Evolutionary conservation across 2,113 vertebrate species (phyloP).

Genomic region (Tychaedon coryphoeus): DNA sequence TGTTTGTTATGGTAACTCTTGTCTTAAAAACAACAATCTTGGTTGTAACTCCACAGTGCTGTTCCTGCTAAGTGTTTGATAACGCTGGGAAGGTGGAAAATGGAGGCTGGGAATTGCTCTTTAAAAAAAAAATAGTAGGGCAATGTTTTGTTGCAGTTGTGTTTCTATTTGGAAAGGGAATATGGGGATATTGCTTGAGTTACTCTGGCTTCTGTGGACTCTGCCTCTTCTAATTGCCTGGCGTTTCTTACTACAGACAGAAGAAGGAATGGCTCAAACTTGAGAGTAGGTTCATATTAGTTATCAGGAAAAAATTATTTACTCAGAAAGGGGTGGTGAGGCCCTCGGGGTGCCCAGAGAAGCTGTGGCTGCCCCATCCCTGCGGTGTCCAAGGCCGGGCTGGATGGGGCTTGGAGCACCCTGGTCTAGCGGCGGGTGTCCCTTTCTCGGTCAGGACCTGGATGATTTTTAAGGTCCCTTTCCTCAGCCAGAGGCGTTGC

Average conservation of each 20-base stretch:
- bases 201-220: neutral
- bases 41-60: neutral
- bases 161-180: rapidly evolving
- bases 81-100: neutral
- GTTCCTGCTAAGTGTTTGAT: neutral
- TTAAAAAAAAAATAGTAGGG: too few relatives aligned
- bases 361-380: neutral
- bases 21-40: neutral
- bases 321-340: rapidly evolving
- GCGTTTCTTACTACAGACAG: neutral
- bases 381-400: rapidly evolving
- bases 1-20: neutral
- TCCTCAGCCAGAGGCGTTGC: neutral
- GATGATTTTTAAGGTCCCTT: neutral
- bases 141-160: neutral
- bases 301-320: neutral
- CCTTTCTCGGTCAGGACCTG: rapidly evolving
- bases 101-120: neutral
- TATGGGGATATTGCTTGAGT: neutral
- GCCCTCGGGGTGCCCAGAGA: neutral
- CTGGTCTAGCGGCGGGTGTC: rapidly evolving
- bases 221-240: neutral
- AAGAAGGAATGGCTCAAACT: neutral
- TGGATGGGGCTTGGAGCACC: rapidly evolving
- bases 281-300: neutral